phyloP scores from a whole-genome alignment of 2,888 invertebrate genomes.

The Dendrolimus pini region DNA sequence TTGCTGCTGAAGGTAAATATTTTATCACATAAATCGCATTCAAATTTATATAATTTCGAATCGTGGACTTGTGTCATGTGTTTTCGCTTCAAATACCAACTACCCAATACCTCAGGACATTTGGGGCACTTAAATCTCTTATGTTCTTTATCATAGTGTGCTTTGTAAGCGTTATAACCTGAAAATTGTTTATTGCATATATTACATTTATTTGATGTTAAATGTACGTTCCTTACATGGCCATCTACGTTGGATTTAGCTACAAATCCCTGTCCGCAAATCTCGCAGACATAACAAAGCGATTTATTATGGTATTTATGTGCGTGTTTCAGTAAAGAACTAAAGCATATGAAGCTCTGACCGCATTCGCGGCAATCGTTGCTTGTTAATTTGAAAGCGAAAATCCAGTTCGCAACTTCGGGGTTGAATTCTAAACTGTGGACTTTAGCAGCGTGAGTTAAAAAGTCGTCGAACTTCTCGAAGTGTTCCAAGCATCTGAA shows the following conservation, averaged over 20 bases:
- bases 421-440: slow-evolving; percentile 32
- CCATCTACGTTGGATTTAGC: slow-evolving; percentile 36
- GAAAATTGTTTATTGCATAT: slow-evolving; percentile 32
- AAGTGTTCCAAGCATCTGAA: slow-evolving; percentile 16
- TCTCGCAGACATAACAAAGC: slow-evolving; percentile 37
- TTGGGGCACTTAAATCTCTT: slow-evolving; percentile 38
- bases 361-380: slow-evolving; percentile 39
- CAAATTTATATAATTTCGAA: slow-evolving; percentile 40
- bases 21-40: slow-evolving; percentile 46
- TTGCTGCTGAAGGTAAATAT: slow-evolving; percentile 41
- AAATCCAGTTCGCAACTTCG: slow-evolving; percentile 22
- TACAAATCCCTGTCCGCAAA: slow-evolving; percentile 51
- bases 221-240: slow-evolving; percentile 42
- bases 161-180: slow-evolving; percentile 22
- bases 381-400: slow-evolving; percentile 36
- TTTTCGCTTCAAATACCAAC: slow-evolving; percentile 42
- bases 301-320: slow-evolving; percentile 38
- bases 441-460: slow-evolving; percentile 21
- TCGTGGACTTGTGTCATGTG: slow-evolving; percentile 53
- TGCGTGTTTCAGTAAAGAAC: slow-evolving; percentile 33
- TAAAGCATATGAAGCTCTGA: slow-evolving; percentile 38
- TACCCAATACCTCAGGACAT: slow-evolving; percentile 42
- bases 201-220: slow-evolving; percentile 20
- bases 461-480: slow-evolving; percentile 24
- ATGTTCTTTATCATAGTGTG: slow-evolving; percentile 23